These are phyloP conservation scores for Prochilodus magdalenae DNA, from an alignment of 2,113 vertebrate genomes.

Conservation along the genomic window DNA sequence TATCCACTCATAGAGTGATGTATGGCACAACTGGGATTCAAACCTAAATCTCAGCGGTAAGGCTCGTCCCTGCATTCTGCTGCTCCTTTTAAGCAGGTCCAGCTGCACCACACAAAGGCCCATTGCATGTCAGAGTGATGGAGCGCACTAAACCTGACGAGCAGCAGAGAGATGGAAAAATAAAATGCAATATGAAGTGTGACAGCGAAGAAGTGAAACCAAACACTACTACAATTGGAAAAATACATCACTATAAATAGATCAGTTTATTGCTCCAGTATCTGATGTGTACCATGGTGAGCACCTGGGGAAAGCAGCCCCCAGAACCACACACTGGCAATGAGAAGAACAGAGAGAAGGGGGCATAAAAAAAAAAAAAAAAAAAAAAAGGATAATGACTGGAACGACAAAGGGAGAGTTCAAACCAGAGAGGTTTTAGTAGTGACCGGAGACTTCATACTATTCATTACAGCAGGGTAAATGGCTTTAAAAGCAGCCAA, in stretches of 20 bases:
- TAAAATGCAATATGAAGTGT: conserved; percentile 7
- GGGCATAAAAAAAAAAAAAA: background rate
- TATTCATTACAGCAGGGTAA: background rate
- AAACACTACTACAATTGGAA: conserved; percentile 4
- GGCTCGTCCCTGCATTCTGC: background rate
- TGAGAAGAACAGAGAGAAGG: conserved; percentile 39
- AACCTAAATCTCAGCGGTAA: background rate
- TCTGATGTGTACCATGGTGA: background rate
- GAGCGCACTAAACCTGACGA: background rate
- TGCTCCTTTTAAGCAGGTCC: background rate
- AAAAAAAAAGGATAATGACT: conserved; percentile 2
- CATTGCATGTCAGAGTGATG: background rate
- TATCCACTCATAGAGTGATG: background rate
- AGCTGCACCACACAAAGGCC: background rate
- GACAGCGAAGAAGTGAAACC: background rate
- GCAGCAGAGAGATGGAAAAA: conserved; percentile 1
- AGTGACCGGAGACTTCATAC: background rate
- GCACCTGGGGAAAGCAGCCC: conserved; percentile 16
- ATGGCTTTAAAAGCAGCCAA: background rate
- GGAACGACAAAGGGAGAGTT: background rate
- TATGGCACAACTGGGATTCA: background rate
- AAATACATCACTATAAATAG: background rate
- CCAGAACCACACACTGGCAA: conserved; percentile 10
- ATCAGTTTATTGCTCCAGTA: conserved; percentile 9
- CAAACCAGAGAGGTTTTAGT: conserved; percentile 3